Percentiles rank a stretch among this genome's conserved stretches.
Evolutionary conservation across 2,113 vertebrate genomes (phyloP).

Genomic region (Recurvirostra avosetta): DNA sequence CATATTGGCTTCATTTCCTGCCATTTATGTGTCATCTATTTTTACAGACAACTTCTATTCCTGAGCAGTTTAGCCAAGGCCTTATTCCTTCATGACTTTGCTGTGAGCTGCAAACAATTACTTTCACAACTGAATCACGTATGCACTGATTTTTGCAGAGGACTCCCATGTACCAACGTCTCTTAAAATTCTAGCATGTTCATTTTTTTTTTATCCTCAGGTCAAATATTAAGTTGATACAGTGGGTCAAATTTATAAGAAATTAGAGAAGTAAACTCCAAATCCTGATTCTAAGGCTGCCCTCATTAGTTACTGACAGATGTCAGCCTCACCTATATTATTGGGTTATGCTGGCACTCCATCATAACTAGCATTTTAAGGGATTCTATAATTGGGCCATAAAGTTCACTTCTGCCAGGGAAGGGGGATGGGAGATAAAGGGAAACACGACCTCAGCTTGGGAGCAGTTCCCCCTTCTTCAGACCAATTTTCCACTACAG

Average conservation of each 20-base stretch:
- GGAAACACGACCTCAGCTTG: neutral
- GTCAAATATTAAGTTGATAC: neutral
- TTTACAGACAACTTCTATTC: slow-evolving; percentile 29
- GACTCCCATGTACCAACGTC: neutral
- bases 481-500: neutral
- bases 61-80: slow-evolving; percentile 25
- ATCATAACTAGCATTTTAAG: slow-evolving; percentile 63
- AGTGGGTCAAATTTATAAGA: neutral
- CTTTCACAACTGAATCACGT: neutral
- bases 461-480: neutral
- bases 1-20: slow-evolving; percentile 55
- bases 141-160: neutral
- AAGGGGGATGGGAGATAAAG: neutral
- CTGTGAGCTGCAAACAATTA: slow-evolving; percentile 23
- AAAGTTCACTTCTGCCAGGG: slow-evolving; percentile 38
- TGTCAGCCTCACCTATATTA: slow-evolving; percentile 58
- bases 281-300: neutral
- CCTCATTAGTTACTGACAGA: slow-evolving; percentile 59
- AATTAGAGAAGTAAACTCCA: neutral
- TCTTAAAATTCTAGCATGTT: neutral
- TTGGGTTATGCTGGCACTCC: slow-evolving; percentile 50
- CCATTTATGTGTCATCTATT: slow-evolving; percentile 50
- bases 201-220: neutral
- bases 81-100: slow-evolving; percentile 14
- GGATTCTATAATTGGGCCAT: slow-evolving; percentile 52